phyloP scores from a whole-genome alignment of 2,888 invertebrate species.

The Formica aserva region DNA sequence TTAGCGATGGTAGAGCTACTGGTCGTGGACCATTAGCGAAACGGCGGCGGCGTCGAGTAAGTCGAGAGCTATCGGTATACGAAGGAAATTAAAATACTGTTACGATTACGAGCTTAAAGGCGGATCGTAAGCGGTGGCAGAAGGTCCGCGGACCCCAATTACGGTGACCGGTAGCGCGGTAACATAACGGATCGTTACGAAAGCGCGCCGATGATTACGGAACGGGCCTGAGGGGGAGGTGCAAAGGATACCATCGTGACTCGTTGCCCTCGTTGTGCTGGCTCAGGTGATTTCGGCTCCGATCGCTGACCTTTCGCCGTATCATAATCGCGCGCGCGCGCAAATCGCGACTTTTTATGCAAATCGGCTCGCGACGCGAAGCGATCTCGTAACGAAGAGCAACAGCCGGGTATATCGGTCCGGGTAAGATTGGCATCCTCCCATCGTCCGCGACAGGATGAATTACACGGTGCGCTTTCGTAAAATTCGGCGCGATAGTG shows the following conservation, averaged over 20 bases:
- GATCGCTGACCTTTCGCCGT: slow-evolving; percentile 49
- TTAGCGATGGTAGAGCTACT: slow-evolving; percentile 10
- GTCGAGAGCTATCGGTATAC: slow-evolving; percentile 2
- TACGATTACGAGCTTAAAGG: slow-evolving; percentile 27
- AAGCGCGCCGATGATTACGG: slow-evolving; percentile 45
- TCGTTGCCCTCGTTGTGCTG: slow-evolving; percentile 16
- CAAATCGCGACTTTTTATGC: slow-evolving; percentile 26
- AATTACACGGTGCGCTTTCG: slow-evolving; percentile 38
- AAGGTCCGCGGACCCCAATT: slow-evolving; percentile 34
- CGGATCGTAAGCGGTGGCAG: slow-evolving; percentile 33
- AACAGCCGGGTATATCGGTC: neutral
- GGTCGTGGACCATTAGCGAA: slow-evolving; percentile 35
- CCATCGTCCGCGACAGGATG: slow-evolving; percentile 12
- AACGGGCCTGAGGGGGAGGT: slow-evolving; percentile 9
- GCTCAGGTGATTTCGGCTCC: slow-evolving; percentile 45
- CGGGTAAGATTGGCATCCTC: neutral
- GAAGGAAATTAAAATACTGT: slow-evolving; percentile 39
- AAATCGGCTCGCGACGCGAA: slow-evolving; percentile 25
- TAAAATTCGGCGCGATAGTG: slow-evolving; percentile 40
- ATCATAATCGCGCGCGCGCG: slow-evolving; percentile 37
- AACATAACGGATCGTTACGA: slow-evolving; percentile 48
- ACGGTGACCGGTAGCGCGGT: slow-evolving; percentile 50
- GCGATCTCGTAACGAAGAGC: slow-evolving; percentile 14
- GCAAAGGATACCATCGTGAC: slow-evolving; percentile 44
- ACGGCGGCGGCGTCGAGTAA: slow-evolving; percentile 2